Base-by-base conservation (phyloP, 2,113 vertebrate species). In the Peucedramus taeniatus region DNA sequence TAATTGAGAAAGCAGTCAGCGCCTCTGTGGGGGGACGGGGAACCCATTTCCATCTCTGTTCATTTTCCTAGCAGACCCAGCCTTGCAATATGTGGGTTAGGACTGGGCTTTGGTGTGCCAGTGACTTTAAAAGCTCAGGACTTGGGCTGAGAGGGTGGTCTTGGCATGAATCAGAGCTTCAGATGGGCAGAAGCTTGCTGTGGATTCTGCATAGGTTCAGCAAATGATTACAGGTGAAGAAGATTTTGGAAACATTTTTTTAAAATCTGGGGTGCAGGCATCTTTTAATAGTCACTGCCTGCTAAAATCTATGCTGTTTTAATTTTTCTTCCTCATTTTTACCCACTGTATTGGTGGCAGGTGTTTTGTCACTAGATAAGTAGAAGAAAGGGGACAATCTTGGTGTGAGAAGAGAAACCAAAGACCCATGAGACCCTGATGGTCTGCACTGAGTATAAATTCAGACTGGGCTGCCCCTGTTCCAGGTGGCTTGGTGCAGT, bases 1-100 rank as follows among this genome's bases (percentile, higher is more conserved):
- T 57, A 45, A 47, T 3, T 80, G 76, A 42, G 56, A 78, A 65
- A 77, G 33, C 28, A 49, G 24, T 24, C 54, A 27, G 13, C 57
- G 79, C 39, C 54, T 83, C 18, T 0, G 0, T 1, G 2, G 16
- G 49, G 15, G 16, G 9, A 12, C 21, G 26, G 22, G 21, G 27
- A 17, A 30, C 3, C 13, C 5, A 4, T 44, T 91, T 89, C 33
- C 15, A 35, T 3, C 44, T 63, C 64, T 5, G 6, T 19, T 71
- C 35, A 30, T 65, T 76, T 49, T 68, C 24, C 42, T 50, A 14
- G 27, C 39, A 54, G 61, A 53, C 12, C 18, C 30, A 44, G 4
- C 49, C 33, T 72, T 28, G 31, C 42, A 42, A 20, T 44, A 13
- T 35, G 27, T 40, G 45, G 37, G 17, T 50, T 35, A 35, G 53